phyloP scores from a whole-genome alignment of 1,140 invertebrate species.

The Trichonephila clavata region DNA sequence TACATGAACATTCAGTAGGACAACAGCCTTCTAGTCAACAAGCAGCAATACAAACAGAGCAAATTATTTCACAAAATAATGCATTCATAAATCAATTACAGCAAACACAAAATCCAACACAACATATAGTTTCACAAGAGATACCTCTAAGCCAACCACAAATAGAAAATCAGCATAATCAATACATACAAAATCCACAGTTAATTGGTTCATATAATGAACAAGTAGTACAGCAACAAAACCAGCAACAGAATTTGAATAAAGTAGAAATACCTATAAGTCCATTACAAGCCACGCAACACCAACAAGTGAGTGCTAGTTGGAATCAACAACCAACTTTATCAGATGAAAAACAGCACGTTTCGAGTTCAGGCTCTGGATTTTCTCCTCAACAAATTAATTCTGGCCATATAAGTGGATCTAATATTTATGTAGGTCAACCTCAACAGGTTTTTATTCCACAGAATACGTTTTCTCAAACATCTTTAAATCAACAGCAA shows the following conservation, averaged over 20 bases:
- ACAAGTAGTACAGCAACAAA: conserved; percentile 4
- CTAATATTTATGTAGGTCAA: background rate
- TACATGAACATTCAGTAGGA: too few relatives aligned
- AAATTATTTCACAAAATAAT: background rate
- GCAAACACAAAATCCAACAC: conserved; percentile 1
- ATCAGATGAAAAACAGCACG: background rate
- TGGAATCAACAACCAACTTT: background rate
- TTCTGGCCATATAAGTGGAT: background rate
- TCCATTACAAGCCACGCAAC: background rate
- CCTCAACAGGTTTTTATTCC: background rate
- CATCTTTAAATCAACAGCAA: background rate
- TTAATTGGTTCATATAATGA: background rate
- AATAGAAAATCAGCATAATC: background rate
- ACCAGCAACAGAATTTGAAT: background rate
- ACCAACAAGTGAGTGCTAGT: background rate
- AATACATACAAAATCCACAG: background rate
- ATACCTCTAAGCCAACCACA: background rate
- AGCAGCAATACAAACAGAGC: background rate
- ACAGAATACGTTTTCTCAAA: background rate
- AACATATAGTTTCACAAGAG: background rate
- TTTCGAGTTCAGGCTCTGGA: background rate
- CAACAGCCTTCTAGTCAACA: background rate
- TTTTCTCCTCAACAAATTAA: background rate
- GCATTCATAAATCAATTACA: background rate
- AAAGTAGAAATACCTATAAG: background rate